Evolutionary conservation across 2,888 invertebrate genomes (phyloP), one percentile per base, ranked within the genome.

Genomic region (Pollenia angustigena): DNA sequence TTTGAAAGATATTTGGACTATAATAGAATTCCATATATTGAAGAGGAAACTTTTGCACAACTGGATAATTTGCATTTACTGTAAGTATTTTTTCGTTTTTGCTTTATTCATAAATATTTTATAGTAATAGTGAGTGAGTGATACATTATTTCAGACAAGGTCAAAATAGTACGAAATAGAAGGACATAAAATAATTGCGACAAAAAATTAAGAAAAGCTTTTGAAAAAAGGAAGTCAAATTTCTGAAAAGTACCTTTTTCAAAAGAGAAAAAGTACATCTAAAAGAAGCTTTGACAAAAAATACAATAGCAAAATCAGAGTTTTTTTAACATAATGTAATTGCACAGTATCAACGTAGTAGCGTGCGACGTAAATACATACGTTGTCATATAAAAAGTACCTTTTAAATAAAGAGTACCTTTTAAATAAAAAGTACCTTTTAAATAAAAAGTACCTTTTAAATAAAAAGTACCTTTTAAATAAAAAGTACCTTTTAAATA

Each of bases 21-120:
- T 86, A 95, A 95, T 92, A 88, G 89, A 68, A 94, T 95, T 80
- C 92, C 92, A 87, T 91, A 90, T 48, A 93, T 95, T 88, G 92
- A 92, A 54, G 93, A 93, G 83, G 89, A 93, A 83, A 92, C 94
- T 76, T 94, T 95, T 90, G 90, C 91, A 14, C 90, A 92, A 83
- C 91, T 95, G 87, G 92, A 93, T 78, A 92, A 91, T 88, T 91
- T 95, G 87, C 92, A 92, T 90, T 92, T 93, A 85, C 89, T 95
- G 95, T 95, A 92, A 93, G 94, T 94, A 89, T 9, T 44, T 42
- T 48, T 71, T 54, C 32, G 11, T 58, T 18, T 48, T 32, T 46
- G 46, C 32, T 23, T n/a, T 9, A 50, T n/a, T 32, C 16, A 12
- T 52, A 32, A 32, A 52, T 48, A 14, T 62, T 75, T 56, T 16